Base-by-base conservation (phyloP, 1,140 invertebrate species). In the Nephila pilipes region DNA sequence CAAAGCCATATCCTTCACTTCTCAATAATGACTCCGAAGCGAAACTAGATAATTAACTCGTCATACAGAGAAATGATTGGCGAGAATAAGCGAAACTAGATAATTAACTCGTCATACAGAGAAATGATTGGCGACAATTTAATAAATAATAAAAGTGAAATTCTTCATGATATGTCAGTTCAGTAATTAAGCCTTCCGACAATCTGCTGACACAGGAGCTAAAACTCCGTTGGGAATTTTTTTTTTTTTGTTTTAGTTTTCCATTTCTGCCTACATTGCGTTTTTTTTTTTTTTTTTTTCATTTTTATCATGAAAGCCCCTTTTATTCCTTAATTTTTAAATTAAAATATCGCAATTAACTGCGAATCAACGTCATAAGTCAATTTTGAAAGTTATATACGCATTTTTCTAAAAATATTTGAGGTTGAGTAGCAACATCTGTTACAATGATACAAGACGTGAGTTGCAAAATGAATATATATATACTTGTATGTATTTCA, bases 291-390 rank as follows among this genome's bases (percentile, higher is more conserved):
- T 65, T 32, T 87, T 69, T 65, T 65, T 69, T 22, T 29, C 8
- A 12, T 69, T 69, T 69, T 0, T 25, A 14, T 16, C 25, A 14
- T 32, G 18, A 46, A 10, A 46, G 12, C 46, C 46, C 12, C 12
- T 46, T 36, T 6, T 18, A 18, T 32, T 18, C 69, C 32, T 75
- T 32, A 16, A 32, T 32, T 75, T 75, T 75, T 32, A n/a, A 87
- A 87, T 65, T 20, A 54, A 38, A 69, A 87, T 63, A 87, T 38
- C 36, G 85, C 69, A 87, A 87, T 87, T 87, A 87, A 69, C 60
- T 25, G 6, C 18, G 16, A n/a, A 32, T 18, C 38, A 20, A 36
- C 55, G 85, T 46, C 18, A 1, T 14, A 69, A 87, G 85, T 69
- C 85, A 69, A 69, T 69, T 75, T 38, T 1, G 85, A 32, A 46